Evolutionary conservation across 1,140 invertebrate genomes (phyloP).

Genomic region (Solen grandis): DNA sequence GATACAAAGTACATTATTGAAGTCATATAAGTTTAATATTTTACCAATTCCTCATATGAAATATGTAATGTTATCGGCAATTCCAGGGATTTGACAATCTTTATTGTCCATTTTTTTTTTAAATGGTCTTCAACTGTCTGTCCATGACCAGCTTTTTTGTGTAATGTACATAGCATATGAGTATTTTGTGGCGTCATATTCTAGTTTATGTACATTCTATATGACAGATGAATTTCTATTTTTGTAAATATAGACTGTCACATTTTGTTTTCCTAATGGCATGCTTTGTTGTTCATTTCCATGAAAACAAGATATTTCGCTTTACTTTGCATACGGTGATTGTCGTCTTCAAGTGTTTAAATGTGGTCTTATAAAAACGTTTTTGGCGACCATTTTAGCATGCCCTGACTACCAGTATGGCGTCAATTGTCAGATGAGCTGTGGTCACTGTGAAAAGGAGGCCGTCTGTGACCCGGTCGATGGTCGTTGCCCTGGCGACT

Average conservation of each 20-base stretch:
- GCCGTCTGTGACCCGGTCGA: constrained; percentile 59
- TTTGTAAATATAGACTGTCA: background rate
- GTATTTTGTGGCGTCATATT: no score
- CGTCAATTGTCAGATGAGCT: constrained; percentile 60
- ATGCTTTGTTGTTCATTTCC: background rate
- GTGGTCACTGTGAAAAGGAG: constrained; percentile 67
- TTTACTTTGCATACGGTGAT: background rate
- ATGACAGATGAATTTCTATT: background rate
- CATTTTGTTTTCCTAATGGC: background rate
- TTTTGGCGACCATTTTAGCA: constrained; percentile 50
- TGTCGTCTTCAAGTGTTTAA: background rate
- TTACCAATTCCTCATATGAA: no score
- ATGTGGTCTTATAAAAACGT: no score
- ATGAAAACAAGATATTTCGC: background rate
- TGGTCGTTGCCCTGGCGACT: constrained; percentile 61
- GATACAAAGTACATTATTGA: no score
- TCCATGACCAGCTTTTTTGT: no score
- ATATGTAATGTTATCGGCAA: no score
- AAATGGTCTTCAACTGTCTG: no score
- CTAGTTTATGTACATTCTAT: background rate
- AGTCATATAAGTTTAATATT: no score
- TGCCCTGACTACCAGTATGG: constrained; percentile 63
- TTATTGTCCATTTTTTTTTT: no score
- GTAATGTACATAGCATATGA: no score
- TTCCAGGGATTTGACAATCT: no score